Conservation (phyloP, 2,888 invertebrate species). For the Eumacrocentrus americanus region DNA sequence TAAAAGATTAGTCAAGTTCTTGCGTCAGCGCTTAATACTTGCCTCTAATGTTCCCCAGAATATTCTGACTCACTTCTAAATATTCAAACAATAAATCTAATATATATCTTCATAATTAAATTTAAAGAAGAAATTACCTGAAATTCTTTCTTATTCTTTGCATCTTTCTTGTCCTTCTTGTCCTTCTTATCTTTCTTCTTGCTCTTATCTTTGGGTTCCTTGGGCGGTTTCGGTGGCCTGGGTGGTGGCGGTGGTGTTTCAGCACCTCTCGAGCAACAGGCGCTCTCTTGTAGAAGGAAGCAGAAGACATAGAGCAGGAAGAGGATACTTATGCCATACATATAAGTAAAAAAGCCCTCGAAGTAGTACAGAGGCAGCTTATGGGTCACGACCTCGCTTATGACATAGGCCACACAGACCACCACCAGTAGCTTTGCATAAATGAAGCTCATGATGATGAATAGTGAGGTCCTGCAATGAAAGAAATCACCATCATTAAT, state of each 20-base stretch:
- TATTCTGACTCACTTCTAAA: conserved; percentile 5
- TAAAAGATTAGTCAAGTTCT: too few relatives aligned
- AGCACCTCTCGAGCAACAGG: conserved; percentile 76
- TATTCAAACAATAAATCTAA: background rate
- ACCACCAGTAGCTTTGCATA: conserved; percentile 94
- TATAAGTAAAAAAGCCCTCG: conserved; percentile 94
- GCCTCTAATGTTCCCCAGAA: background rate
- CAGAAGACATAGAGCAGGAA: conserved; percentile 94
- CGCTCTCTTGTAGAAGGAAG: conserved; percentile 90
- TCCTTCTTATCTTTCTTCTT: conserved; percentile 68
- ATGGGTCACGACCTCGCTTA: conserved; percentile 93
- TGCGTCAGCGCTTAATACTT: conserved; percentile 36
- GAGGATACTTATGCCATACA: conserved; percentile 90
- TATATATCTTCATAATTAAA: background rate
- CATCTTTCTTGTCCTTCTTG: conserved; percentile 65
- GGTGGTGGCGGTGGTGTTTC: conserved; percentile 69
- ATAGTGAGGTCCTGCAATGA: conserved; percentile 83
- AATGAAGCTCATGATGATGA: conserved; percentile 95
- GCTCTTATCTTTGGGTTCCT: conserved; percentile 74
- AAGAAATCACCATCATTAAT: conserved; percentile 11
- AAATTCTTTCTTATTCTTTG: conserved; percentile 65
- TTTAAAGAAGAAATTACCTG: conserved; percentile 54
- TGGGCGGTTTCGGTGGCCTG: conserved; percentile 68
- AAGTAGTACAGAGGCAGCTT: conserved; percentile 91
- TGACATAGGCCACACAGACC: conserved; percentile 91